Evolutionary conservation across 2,888 invertebrate genomes (phyloP), one percentile per base, ranked within the genome.

Genomic region (Dione vanillae): DNA sequence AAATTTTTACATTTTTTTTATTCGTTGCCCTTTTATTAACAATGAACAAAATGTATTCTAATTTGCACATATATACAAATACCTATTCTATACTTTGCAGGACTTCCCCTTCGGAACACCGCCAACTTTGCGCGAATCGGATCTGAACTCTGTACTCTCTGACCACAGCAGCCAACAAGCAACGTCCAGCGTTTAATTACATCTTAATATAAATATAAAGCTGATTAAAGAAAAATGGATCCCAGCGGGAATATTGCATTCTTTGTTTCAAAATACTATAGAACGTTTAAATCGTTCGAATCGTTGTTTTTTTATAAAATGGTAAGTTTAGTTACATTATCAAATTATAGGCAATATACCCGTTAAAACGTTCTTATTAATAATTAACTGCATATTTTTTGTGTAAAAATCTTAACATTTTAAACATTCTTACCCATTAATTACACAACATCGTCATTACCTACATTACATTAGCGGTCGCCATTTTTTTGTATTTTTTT

Each of bases 131-230:
- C 86, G 93, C 1, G 93, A 93, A 37, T 88, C 92, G 0, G 93
- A 93, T 59, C 78, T 93, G 10, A 91, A 89, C 75, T 93, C 93
- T 0, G 82, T 93, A 1, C 78, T 92, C 8, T 93, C 93, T 8
- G 94, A 93, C 72, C 92, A 91, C 77, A 93, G 93, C 87, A 94
- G 94, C 76, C 93, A 93, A 72, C 94, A 94, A 73, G 92, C 93
- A 0, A 94, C 93, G 49, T 93, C 93, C 54, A 93, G 94, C 72
- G 94, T 93, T 68, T 93, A 87, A 84, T 69, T 65, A 10, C 67
- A 65, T 51, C 64, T 51, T 67, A 41, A 62, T 64, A 37, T 58
- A 64, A 43, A 1, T 9, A 61, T 45, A 40, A 40, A 70, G 62
- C n/a, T 20, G 14, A 59, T 59, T 59, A 14, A 19, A 20, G 14